A percentile compares a stretch with the other conserved stretches of the same genome.
These are phyloP conservation scores for Centrocercus urophasianus DNA, from an alignment of 2,113 vertebrate genomes.

Conservation along the genomic window DNA sequence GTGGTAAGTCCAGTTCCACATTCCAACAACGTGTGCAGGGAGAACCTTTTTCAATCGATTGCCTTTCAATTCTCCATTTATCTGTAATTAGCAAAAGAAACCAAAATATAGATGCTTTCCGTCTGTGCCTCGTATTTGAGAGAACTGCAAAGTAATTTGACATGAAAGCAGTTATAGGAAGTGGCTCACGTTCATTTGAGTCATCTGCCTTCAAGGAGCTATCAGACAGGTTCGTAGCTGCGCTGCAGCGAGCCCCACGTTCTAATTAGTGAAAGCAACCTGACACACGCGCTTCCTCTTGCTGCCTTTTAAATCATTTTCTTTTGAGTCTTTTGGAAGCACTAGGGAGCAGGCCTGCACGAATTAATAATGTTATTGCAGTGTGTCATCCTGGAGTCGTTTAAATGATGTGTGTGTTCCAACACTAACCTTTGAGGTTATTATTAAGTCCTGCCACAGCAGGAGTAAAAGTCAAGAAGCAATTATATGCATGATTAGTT, in stretches of 20 bases:
- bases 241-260: slow-evolving; percentile 43
- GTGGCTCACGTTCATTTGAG: slow-evolving; percentile 48
- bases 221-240: not conserved
- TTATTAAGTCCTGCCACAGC: slow-evolving; percentile 59
- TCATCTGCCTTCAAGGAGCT: slow-evolving; percentile 48
- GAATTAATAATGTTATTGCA: slow-evolving; percentile 25
- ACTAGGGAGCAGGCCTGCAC: not conserved
- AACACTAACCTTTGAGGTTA: slow-evolving; percentile 56
- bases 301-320: slow-evolving; percentile 31
- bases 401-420: slow-evolving; percentile 52
- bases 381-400: slow-evolving; percentile 42
- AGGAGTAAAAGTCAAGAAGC: slow-evolving; percentile 87
- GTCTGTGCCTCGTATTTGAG: slow-evolving; percentile 16
- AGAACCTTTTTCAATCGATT: not conserved
- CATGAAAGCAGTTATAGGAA: slow-evolving; percentile 16
- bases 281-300: slow-evolving; percentile 27
- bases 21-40: not conserved
- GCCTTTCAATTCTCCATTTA: slow-evolving; percentile 54
- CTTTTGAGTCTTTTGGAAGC: slow-evolving; percentile 16
- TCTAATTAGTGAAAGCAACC: slow-evolving; percentile 59
- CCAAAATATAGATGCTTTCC: slow-evolving; percentile 34
- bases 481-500: slow-evolving; percentile 94
- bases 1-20: not conserved
- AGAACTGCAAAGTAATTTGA: slow-evolving; percentile 26
- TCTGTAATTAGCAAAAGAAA: slow-evolving; percentile 57